These are phyloP conservation scores for Dryomyza anilis DNA, from an alignment of 2,888 invertebrate genomes.

Conservation along the genomic window DNA sequence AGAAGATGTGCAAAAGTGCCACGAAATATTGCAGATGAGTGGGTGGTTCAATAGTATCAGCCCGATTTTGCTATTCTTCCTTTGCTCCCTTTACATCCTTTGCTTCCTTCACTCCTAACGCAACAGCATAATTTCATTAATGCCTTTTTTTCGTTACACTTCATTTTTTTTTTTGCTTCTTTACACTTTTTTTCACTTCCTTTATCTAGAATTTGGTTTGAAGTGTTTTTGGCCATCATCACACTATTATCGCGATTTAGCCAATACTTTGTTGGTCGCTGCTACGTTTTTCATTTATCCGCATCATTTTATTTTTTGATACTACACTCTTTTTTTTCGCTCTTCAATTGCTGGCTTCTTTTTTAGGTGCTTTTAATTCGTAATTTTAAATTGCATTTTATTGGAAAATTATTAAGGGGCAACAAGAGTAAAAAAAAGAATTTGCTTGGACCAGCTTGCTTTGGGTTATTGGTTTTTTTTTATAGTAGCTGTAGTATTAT, in stretches of 20 bases:
- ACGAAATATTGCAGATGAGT: no score
- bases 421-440: neutral
- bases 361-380: conserved; percentile 13
- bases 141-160: conserved; percentile 3
- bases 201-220: neutral
- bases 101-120: no score
- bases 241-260: conserved; percentile 16
- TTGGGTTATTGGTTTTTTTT: neutral
- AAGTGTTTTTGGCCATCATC: conserved; percentile 11
- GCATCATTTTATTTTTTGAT: neutral
- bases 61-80: no score
- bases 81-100: no score
- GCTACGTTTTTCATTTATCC: neutral
- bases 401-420: neutral
- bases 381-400: conserved; percentile 19
- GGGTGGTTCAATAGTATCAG: no score
- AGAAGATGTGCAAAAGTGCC: no score
- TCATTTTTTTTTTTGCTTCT: neutral
- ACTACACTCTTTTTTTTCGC: neutral
- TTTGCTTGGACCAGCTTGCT: no score
- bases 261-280: neutral
- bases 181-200: neutral
- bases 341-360: neutral
- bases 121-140: conserved; percentile 28
- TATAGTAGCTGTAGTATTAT: no score